phyloP scores from a whole-genome alignment of 2,797 vertebrate species.

The Notolabrus celidotus region DNA sequence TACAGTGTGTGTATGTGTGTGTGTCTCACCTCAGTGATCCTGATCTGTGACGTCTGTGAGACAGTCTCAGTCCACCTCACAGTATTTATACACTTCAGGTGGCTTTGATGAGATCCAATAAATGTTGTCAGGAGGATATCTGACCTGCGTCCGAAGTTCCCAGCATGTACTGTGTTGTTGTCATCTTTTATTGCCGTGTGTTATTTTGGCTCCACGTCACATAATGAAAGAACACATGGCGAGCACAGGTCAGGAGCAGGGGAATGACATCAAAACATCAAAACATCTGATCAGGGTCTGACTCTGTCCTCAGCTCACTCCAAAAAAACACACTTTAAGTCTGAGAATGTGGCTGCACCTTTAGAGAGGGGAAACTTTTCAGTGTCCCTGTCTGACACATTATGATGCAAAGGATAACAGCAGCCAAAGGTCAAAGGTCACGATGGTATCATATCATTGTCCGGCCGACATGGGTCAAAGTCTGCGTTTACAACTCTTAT shows the following conservation, averaged over 20 bases:
- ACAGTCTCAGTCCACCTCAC: neutral
- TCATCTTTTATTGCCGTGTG: slow-evolving; percentile 79
- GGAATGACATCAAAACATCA: no score
- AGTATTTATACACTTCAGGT: slow-evolving; percentile 69
- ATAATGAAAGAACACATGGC: slow-evolving; percentile 23
- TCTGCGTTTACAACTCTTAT: slow-evolving; percentile 32
- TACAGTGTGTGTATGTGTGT: no score
- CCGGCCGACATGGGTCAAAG: slow-evolving; percentile 35
- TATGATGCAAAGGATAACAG: neutral
- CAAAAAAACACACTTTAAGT: neutral
- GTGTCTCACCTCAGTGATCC: slow-evolving; percentile 57
- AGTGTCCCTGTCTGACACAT: no score
- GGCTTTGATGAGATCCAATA: slow-evolving; percentile 50
- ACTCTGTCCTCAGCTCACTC: neutral
- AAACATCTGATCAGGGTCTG: neutral
- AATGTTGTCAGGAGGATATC: slow-evolving; percentile 45
- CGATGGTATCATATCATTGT: slow-evolving; percentile 22
- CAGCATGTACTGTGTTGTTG: slow-evolving; percentile 53
- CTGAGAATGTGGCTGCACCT: neutral
- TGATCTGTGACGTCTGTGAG: slow-evolving; percentile 35
- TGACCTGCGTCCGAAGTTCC: slow-evolving; percentile 81
- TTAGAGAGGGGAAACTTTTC: neutral
- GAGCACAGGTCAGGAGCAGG: neutral
- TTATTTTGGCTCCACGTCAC: slow-evolving; percentile 75
- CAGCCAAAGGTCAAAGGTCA: slow-evolving; percentile 40